phyloP scores from a whole-genome alignment of 2,797 vertebrate species.

The Artibeus jamaicensis region DNA sequence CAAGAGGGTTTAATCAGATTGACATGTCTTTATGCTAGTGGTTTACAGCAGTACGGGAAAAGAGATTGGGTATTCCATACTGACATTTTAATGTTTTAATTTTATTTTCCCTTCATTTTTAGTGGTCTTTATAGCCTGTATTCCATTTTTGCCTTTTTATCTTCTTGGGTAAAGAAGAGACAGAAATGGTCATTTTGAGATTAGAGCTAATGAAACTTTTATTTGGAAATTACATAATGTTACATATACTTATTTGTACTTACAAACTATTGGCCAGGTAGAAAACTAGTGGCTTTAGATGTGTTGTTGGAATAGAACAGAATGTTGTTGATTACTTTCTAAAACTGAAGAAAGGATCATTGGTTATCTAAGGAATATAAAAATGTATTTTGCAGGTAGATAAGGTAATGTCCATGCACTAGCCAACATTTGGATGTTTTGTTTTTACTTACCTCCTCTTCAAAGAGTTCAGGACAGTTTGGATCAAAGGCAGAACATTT shows the following conservation, averaged over 20 bases:
- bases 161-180: neutral
- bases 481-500: neutral
- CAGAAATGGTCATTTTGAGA: slow-evolving; percentile 3
- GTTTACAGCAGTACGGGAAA: neutral
- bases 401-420: neutral
- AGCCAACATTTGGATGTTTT: neutral
- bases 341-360: neutral
- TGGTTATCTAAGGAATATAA: neutral
- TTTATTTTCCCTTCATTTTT: slow-evolving; percentile 22
- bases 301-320: neutral
- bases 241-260: neutral
- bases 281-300: neutral
- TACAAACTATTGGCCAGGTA: neutral
- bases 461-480: neutral
- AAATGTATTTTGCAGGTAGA: neutral
- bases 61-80: neutral
- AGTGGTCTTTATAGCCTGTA: neutral
- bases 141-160: slow-evolving; percentile 12
- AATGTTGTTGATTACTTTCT: neutral
- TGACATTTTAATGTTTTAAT: neutral
- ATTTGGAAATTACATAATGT: slow-evolving; percentile 23
- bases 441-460: neutral
- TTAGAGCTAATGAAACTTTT: slow-evolving; percentile 27
- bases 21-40: neutral
- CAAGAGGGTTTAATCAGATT: neutral